phyloP scores from a whole-genome alignment of 2,113 vertebrate species.

The Ailurus styani region DNA sequence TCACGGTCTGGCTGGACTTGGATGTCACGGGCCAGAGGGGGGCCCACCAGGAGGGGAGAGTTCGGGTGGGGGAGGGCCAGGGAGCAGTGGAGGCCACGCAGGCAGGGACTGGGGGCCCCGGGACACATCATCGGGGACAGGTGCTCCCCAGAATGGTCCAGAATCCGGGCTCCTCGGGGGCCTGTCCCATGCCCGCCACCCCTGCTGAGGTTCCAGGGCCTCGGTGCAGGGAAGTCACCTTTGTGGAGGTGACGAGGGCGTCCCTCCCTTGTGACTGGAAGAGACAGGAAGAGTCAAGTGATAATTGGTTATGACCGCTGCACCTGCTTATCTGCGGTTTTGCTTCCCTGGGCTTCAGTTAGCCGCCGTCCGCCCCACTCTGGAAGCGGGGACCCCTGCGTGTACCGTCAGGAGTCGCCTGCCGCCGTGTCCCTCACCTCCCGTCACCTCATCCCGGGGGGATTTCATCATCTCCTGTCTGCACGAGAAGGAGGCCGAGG shows the following conservation, averaged over 20 bases:
- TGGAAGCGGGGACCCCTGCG: not conserved
- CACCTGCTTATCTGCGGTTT: not conserved
- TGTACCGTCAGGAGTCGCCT: not conserved
- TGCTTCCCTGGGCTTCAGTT: not conserved
- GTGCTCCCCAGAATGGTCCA: not conserved
- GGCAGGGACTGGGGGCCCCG: not conserved
- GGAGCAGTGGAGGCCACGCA: too few relatives aligned
- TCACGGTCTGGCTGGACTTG: too few relatives aligned
- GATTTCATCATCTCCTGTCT: not conserved
- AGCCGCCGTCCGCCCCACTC: accelerated
- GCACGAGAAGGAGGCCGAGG: not conserved
- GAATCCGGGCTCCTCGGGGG: not conserved
- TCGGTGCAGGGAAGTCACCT: not conserved
- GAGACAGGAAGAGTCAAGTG: not conserved
- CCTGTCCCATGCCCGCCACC: not conserved
- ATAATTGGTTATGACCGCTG: not conserved
- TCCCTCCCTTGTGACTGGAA: not conserved
- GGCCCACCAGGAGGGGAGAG: not conserved
- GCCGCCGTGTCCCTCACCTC: not conserved
- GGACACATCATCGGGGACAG: not conserved
- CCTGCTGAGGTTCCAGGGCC: too few relatives aligned
- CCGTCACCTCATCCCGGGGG: not conserved
- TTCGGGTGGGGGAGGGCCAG: accelerated
- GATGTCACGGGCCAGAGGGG: not conserved
- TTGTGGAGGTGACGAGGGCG: not conserved